A percentile compares a stretch with the other conserved stretches of the same genome.
Evolutionary conservation across 2,113 vertebrate species (phyloP).

Genomic region (Elachura formosa): DNA sequence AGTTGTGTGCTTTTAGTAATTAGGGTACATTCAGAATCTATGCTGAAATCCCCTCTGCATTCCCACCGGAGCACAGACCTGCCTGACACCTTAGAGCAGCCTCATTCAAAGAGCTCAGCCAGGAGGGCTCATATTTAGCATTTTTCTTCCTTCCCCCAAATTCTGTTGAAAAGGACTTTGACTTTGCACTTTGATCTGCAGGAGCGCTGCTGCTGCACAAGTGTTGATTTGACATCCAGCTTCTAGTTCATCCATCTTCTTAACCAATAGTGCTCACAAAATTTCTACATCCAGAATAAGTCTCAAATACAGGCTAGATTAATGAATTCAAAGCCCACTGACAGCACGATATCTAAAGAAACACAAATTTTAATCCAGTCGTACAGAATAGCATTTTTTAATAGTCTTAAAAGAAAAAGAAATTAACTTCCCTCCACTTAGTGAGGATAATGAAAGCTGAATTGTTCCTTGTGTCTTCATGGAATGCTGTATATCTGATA

Average conservation of each 20-base stretch:
- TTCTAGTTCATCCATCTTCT: not conserved
- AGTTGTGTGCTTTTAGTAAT: not conserved
- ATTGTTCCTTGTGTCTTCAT: not conserved
- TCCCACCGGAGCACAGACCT: fast-evolving
- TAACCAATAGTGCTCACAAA: not conserved
- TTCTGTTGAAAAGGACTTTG: not conserved
- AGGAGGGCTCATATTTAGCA: not conserved
- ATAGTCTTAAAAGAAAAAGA: not conserved
- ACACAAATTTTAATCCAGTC: not conserved
- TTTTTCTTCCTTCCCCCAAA: not conserved
- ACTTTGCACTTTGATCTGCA: not conserved
- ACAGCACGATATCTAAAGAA: not conserved
- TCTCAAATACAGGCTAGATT: not conserved
- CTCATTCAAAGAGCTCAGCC: not conserved
- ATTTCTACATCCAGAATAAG: not conserved
- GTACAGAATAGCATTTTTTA: not conserved
- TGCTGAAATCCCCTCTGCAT: not conserved
- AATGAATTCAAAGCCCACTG: not conserved
- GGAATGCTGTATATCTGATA: not conserved
- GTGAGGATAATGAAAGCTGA: not conserved
- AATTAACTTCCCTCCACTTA: not conserved
- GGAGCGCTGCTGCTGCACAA: not conserved
- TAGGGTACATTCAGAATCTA: not conserved
- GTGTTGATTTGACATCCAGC: not conserved
- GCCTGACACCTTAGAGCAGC: not conserved